Evolutionary conservation across 2,888 invertebrate species (phyloP).

Genomic region (Aleiodes alternator): DNA sequence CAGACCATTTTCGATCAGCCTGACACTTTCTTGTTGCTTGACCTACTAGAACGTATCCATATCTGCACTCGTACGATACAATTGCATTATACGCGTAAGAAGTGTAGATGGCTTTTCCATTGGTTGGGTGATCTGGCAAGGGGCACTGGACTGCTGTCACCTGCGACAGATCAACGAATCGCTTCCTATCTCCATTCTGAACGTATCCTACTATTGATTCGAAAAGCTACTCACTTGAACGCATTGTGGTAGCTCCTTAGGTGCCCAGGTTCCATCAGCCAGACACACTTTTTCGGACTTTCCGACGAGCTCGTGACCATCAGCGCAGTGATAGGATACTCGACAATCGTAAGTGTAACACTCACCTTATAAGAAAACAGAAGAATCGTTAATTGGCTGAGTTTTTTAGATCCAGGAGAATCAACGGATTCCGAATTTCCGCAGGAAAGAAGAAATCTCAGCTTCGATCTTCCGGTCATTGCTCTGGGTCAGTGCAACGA

Average conservation of each 20-base stretch:
- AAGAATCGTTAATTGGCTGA: too few species aligned
- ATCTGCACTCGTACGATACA: slow-evolving; percentile 96
- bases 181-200: neutral
- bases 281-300: slow-evolving; percentile 91
- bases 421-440: too few species aligned
- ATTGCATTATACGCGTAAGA: slow-evolving; percentile 96
- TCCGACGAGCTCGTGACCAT: slow-evolving; percentile 95
- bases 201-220: too few species aligned
- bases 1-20: slow-evolving; percentile 96
- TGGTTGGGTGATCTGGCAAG: slow-evolving; percentile 91
- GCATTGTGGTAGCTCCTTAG: slow-evolving; percentile 93
- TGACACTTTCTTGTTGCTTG: slow-evolving; percentile 94
- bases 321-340: slow-evolving; percentile 94
- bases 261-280: slow-evolving; percentile 94
- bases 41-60: slow-evolving; percentile 94
- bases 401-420: too few species aligned
- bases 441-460: too few species aligned
- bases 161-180: slow-evolving; percentile 62
- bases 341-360: slow-evolving; percentile 95
- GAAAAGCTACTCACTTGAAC: slow-evolving; percentile 77
- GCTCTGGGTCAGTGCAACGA: too few species aligned
- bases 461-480: too few species aligned
- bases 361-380: slow-evolving; percentile 78
- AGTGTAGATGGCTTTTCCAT: slow-evolving; percentile 95
- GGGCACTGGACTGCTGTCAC: slow-evolving; percentile 96